Conservation (phyloP, 1,140 invertebrate species). For the Spodoptera frugiperda region DNA sequence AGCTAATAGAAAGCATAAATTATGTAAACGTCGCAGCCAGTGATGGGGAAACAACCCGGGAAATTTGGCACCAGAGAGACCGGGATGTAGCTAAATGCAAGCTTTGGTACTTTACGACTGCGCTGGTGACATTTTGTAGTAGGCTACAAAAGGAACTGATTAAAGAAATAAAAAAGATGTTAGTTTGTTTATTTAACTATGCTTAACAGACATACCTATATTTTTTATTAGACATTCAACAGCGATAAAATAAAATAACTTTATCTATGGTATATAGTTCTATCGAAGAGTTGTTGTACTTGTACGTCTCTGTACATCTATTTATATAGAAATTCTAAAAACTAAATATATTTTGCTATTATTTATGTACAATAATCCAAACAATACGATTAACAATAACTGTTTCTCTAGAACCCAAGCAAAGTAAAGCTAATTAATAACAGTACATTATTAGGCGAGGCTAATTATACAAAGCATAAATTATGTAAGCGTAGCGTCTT, state of each 20-base stretch:
- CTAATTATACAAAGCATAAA: constrained; percentile 12
- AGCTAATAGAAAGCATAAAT: constrained; percentile 44
- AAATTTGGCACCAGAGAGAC: neutral
- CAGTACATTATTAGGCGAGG: neutral
- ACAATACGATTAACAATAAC: too few relatives aligned
- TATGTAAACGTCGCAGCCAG: constrained; percentile 33
- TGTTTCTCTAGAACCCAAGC: too few relatives aligned
- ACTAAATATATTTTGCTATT: neutral
- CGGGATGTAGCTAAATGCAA: neutral
- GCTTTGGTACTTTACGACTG: too few relatives aligned
- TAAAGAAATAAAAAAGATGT: neutral
- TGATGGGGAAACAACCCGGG: constrained; percentile 29
- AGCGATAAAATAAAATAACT: too few relatives aligned
- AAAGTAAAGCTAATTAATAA: too few relatives aligned
- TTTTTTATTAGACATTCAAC: too few relatives aligned
- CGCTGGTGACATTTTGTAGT: neutral
- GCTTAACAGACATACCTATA: too few relatives aligned
- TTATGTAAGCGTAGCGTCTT: constrained; percentile 1
- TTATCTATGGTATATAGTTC: too few relatives aligned
- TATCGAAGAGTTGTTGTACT: too few relatives aligned
- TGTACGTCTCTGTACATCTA: too few relatives aligned
- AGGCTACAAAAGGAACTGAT: neutral
- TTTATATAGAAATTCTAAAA: neutral
- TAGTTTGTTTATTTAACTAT: too few relatives aligned
- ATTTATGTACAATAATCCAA: too few relatives aligned